phyloP scores from a whole-genome alignment of 1,140 invertebrate genomes.

The Drosophila fuyamai region DNA sequence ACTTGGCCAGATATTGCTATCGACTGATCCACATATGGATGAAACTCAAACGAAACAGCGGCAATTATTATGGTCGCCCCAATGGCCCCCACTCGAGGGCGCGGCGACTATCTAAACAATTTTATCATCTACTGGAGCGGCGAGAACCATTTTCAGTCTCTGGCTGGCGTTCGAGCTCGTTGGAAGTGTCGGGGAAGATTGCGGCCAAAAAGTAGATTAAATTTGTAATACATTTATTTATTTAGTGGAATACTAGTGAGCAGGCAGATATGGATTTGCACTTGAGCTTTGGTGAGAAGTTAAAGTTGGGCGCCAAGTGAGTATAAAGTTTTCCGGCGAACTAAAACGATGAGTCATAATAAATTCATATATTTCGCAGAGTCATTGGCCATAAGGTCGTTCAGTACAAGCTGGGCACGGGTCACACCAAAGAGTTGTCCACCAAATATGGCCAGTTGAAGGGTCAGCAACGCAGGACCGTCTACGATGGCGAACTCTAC shows the following conservation, averaged over 20 bases:
- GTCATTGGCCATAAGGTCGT: conserved; percentile 59
- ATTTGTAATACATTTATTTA: conserved; percentile 8
- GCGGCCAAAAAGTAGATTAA: conserved; percentile 28
- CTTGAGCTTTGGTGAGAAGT: conserved; percentile 55
- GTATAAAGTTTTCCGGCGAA: conserved; percentile 12
- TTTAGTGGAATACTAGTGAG: conserved; percentile 3
- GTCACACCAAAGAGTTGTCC: conserved; percentile 42
- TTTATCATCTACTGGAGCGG: conserved; percentile 53
- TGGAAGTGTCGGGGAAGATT: conserved; percentile 48
- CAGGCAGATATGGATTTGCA: conserved; percentile 54
- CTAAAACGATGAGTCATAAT: conserved; percentile 27
- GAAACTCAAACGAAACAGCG: conserved; percentile 7
- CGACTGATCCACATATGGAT: conserved; percentile 42
- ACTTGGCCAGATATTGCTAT: conserved; percentile 5
- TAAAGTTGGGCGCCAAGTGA: conserved; percentile 63
- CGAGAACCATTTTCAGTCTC: conserved; percentile 56
- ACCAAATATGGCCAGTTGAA: conserved; percentile 63
- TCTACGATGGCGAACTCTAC: conserved; percentile 72
- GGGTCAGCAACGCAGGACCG: conserved; percentile 59
- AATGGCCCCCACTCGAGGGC: conserved; percentile 17
- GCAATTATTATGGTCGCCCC: conserved; percentile 26
- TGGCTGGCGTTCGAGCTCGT: conserved; percentile 54
- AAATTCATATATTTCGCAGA: conserved; percentile 20
- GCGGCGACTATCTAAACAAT: conserved; percentile 56
- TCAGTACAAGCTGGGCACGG: conserved; percentile 58